Evolutionary conservation across 1,140 invertebrate genomes (phyloP), one percentile per base, ranked within the genome.

Genomic region (Oedothorax gibbosus): DNA sequence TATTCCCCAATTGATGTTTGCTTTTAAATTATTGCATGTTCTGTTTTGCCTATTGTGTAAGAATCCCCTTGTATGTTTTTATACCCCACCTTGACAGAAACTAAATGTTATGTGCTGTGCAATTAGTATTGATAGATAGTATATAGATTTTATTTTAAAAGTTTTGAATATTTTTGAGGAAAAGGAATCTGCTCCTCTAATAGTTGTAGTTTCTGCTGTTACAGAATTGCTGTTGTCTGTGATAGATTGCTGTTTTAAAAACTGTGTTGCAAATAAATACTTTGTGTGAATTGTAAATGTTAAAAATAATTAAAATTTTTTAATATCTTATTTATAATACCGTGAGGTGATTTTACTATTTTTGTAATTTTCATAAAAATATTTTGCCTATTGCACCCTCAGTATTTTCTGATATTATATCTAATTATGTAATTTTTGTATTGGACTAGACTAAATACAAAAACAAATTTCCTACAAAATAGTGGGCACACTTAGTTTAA

Each of bases 201-300:
- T 60, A 64, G 54, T 18, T 57, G 81, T 75, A 76, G 71, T 53
- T 69, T 49, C n/a, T 77, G 66, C 20, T 85, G 73, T 68, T 69
- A 57, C 15, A 83, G 50, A 82, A 77, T 77, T 69, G 75, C 75
- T 85, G 73, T 78, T 85, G 83, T 85, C 83, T 85, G 83, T 85
- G 83, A 85, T 85, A 77, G 83, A 85, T 85, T 69, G 83, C 65
- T 84, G 51, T 76, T 62, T 76, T 66, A 57, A 69, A 56, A 49
- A 21, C 69, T 82, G 80, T 82, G 60, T 62, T 82, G 66, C 69
- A 72, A 60, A 77, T n/a, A 20, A 50, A 64, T 65, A 20, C 21
- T 79, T 68, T 53, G 56, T 66, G 50, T 66, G 15, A 66, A 56
- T 60, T 71, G 50, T 81, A 81, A 81, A 82, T 56, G 50, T 49